Evolutionary conservation across 2,113 vertebrate species (phyloP), one percentile per base, ranked within the genome.

Genomic region (Porphyrio hochstetteri): DNA sequence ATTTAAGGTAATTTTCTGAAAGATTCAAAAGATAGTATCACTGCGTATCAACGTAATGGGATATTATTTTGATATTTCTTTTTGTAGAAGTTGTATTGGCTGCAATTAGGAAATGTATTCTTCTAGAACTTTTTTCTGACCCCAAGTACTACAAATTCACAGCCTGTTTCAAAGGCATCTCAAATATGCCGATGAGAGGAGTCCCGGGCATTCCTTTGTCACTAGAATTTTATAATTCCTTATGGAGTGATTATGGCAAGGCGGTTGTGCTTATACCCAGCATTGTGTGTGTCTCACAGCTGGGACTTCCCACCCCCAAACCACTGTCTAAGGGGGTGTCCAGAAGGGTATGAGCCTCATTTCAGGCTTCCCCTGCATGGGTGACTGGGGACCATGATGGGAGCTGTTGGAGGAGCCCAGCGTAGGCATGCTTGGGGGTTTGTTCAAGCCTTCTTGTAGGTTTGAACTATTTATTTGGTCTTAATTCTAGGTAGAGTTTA

Each of bases 61-160:
- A 44, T 92, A 71, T 69, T 79, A 64, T 71, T 93, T 88, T 33
- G 4, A 10, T 52, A 52, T 85, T 93, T 83, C 13, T 89, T 91
- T 63, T 72, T 56, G 23, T 60, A 65, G 78, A 94, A 29, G 63
- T 71, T 84, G 0, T 71, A n/a, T 78, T 70, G 63, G 28, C 7
- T 71, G n/a, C 11, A 14, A 7, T 59, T 77, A 61, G 72, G 33
- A 83, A 70, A 38, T 38, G 7, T 31, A 7, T 53, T 91, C 15
- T 77, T 80, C 27, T 25, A 56, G 31, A 85, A 6, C 53, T 56
- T 75, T 93, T 79, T 75, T 71, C 55, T 86, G 68, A 59, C 11
- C 27, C 11, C 1, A 4, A 44, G 38, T 15, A 3, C 23, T 57
- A 24, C 17, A 48, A 38, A 64, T 59, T 67, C 2, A 0, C 42